A percentile compares a stretch with the other conserved stretches of the same genome.
phyloP scores from a whole-genome alignment of 2,113 vertebrate species.

The Sardina pilchardus region DNA sequence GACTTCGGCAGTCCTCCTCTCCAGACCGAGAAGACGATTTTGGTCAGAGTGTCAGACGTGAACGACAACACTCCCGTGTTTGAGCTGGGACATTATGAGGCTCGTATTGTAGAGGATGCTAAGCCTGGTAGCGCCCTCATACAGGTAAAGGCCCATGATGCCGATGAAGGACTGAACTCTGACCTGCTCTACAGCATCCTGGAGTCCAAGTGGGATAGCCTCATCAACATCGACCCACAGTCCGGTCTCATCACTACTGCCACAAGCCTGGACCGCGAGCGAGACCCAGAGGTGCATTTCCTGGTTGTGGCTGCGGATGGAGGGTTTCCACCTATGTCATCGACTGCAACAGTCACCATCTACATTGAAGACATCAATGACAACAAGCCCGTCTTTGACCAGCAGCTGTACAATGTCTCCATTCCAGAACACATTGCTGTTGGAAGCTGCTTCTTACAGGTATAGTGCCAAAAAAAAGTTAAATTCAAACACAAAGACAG shows the following conservation, averaged over 20 bases:
- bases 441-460: slow-evolving; percentile 84
- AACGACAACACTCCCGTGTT: slow-evolving; percentile 85
- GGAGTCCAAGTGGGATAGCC: slow-evolving; percentile 51
- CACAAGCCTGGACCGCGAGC: slow-evolving; percentile 77
- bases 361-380: slow-evolving; percentile 84
- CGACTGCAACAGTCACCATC: slow-evolving; percentile 77
- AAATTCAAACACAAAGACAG: not conserved
- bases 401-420: slow-evolving; percentile 78
- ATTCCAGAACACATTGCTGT: slow-evolving; percentile 75
- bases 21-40: slow-evolving; percentile 67
- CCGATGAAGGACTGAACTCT: slow-evolving; percentile 78
- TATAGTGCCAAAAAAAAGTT: slow-evolving; percentile 57
- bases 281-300: slow-evolving; percentile 70
- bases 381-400: slow-evolving; percentile 84
- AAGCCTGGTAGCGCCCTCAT: slow-evolving; percentile 74
- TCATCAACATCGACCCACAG: slow-evolving; percentile 71
- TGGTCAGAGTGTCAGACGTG: slow-evolving; percentile 75
- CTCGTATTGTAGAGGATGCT: slow-evolving; percentile 76
- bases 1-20: slow-evolving; percentile 79
- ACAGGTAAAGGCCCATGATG: slow-evolving; percentile 75
- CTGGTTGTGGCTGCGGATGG: slow-evolving; percentile 79
- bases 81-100: slow-evolving; percentile 65
- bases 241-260: slow-evolving; percentile 76
- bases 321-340: slow-evolving; percentile 74
- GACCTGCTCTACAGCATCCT: slow-evolving; percentile 74